Base-by-base conservation (phyloP, 37 sponge, comb jelly and placozoan species). In the Tethya wilhelma region DNA sequence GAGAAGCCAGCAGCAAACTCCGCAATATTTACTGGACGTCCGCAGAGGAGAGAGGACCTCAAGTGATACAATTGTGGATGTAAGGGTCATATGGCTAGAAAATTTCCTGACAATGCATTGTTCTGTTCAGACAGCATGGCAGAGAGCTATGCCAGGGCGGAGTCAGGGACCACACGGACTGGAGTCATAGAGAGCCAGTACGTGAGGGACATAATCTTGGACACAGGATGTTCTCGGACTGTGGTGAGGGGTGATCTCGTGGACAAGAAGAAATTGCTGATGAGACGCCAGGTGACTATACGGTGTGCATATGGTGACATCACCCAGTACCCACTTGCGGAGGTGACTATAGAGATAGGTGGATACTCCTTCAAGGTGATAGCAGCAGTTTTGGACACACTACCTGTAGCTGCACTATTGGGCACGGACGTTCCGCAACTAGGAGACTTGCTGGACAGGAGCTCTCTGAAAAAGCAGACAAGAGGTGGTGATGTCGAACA, bases 221-320 rank as follows among this genome's bases (percentile, higher is more conserved):
- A 75, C 59, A 75, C 82, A 0, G 82, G 88, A 7, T 72, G 67
- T 34, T 34, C 77, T 17, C 25, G 68, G 63, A 80, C 82, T 4
- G 37, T 87, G 59, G 69, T 87, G 33, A 34, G 69, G 12, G 26
- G 40, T 29, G 77, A 87, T 33, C 59, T 87, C 12, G 83, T 87
- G 39, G 41, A 73, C 0, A 11, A 79, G 36, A 71, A 72, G 11
- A 72, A 74, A 22, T 25, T 60, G 8, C n/a, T n/a, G n/a, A n/a
- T n/a, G n/a, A n/a, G n/a, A n/a, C n/a, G n/a, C n/a, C n/a, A n/a
- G n/a, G n/a, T n/a, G n/a, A n/a, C n/a, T n/a, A 49, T 49, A 9
- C 53, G 53, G 9, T 49, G 53, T 49, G 53, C 53, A 49, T 14
- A 49, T 14, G 14, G 53, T 19, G 53, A 49, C 14, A 49, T 49